Conservation (phyloP, 2,888 invertebrate species). For the Parnassius glacialis region DNA sequence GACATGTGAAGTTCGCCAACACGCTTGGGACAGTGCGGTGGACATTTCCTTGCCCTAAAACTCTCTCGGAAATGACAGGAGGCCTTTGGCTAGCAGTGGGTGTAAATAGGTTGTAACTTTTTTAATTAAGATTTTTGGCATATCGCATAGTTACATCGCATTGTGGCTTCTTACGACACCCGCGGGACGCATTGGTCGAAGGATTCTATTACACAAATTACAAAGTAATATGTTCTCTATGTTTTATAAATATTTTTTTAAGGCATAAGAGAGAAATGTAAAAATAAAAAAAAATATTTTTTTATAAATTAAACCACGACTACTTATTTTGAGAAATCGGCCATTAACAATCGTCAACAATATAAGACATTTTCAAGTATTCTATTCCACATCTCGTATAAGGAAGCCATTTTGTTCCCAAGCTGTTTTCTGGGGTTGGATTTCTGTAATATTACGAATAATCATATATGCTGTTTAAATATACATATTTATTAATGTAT, state of each 20-base stretch:
- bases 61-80: no score
- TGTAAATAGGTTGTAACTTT: no score
- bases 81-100: no score
- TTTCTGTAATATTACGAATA: slow-evolving; percentile 43
- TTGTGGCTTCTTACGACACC: neutral
- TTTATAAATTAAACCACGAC: neutral
- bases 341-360: neutral
- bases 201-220: neutral
- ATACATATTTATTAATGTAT: no score
- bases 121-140: neutral
- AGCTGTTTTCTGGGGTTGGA: slow-evolving; percentile 47
- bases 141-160: neutral
- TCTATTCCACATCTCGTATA: slow-evolving; percentile 37
- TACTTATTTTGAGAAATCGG: neutral
- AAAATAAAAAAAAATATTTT: neutral
- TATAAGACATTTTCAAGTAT: slow-evolving; percentile 40
- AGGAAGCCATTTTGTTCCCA: slow-evolving; percentile 49
- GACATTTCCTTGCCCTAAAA: no score
- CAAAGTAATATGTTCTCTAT: neutral
- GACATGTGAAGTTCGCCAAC: no score
- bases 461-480: no score
- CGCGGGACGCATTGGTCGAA: no score
- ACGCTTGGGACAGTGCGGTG: no score
- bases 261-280: neutral
- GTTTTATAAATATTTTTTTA: neutral